Evolutionary conservation across 2,888 invertebrate species (phyloP).

Genomic region (Portevinia maculata): DNA sequence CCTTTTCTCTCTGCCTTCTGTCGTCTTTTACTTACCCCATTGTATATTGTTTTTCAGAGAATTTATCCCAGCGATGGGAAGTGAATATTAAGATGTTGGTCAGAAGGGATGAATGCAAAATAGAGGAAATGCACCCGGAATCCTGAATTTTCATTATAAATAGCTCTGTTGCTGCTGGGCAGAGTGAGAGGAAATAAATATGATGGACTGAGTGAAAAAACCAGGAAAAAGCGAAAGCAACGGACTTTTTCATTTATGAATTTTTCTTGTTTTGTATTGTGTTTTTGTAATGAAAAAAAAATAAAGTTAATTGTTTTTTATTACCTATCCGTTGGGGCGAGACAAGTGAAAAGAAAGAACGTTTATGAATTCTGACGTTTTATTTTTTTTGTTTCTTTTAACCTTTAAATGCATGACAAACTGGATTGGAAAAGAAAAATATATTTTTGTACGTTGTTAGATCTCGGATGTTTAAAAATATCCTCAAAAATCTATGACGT

Average conservation of each 20-base stretch:
- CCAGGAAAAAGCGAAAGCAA: conserved; percentile 14
- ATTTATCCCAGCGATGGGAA: not conserved
- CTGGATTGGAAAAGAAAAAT: too few species aligned
- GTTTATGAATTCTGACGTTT: too few species aligned
- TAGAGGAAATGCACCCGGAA: conserved; percentile 31
- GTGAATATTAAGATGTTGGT: conserved; percentile 28
- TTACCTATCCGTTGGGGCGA: not conserved
- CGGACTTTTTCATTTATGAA: conserved; percentile 47
- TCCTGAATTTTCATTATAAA: conserved; percentile 32
- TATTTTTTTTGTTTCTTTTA: too few species aligned
- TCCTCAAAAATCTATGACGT: too few species aligned
- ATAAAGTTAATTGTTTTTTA: conserved; percentile 44
- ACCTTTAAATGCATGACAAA: too few species aligned
- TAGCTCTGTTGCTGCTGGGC: conserved; percentile 14
- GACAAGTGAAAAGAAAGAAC: not conserved
- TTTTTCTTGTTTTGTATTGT: conserved; percentile 15
- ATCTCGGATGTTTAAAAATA: too few species aligned
- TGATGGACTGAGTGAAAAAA: conserved; percentile 26
- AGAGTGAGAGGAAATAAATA: not conserved
- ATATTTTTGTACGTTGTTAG: too few species aligned
- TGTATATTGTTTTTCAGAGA: conserved; percentile 14
- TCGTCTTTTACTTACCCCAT: conserved; percentile 2
- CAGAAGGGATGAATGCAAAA: conserved; percentile 39
- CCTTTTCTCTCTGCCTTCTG: conserved; percentile 17
- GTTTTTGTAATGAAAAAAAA: conserved; percentile 1